phyloP scores from a whole-genome alignment of 2,113 vertebrate genomes.

The Chionodraco myersi region DNA sequence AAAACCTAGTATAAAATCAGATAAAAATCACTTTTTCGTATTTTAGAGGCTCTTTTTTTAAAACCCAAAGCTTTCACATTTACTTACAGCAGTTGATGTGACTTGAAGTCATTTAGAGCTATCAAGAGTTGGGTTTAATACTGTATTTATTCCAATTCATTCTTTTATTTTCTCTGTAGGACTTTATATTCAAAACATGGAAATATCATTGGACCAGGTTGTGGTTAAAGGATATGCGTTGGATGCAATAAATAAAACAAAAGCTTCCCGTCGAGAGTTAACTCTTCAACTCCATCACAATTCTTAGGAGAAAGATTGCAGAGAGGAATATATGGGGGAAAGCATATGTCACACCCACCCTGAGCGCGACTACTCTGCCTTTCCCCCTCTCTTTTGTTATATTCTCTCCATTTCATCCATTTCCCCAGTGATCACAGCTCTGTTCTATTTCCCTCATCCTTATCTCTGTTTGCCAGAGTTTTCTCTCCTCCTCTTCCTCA shows the following conservation, averaged over 20 bases:
- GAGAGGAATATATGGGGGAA: slow-evolving; percentile 32
- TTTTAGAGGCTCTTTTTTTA: slow-evolving; percentile 1
- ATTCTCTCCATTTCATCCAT: slow-evolving; percentile 23
- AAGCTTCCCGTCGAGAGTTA: slow-evolving; percentile 58
- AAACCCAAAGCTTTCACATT: slow-evolving; percentile 3
- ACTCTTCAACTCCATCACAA: slow-evolving; percentile 10
- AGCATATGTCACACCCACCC: background rate
- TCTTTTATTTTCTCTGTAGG: background rate
- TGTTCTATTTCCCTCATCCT: slow-evolving; percentile 37
- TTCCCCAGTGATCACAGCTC: slow-evolving; percentile 47
- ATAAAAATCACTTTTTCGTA: background rate
- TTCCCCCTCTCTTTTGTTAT: background rate
- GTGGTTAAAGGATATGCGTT: slow-evolving; percentile 3
- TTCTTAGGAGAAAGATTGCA: slow-evolving; percentile 45
- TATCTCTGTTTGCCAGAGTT: slow-evolving; percentile 25
- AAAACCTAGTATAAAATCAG: background rate
- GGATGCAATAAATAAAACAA: slow-evolving; percentile 69
- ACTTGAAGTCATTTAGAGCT: background rate
- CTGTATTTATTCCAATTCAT: background rate
- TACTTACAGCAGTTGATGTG: background rate
- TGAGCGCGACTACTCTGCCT: slow-evolving; percentile 13
- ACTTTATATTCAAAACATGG: background rate
- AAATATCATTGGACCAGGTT: slow-evolving; percentile 13
- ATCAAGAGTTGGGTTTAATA: background rate
- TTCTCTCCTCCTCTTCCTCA: slow-evolving; percentile 64